A percentile compares a stretch with the other conserved stretches of the same genome.
These are phyloP conservation scores for Epistrophella euchroma DNA, from an alignment of 2,888 invertebrate genomes.

Conservation along the genomic window DNA sequence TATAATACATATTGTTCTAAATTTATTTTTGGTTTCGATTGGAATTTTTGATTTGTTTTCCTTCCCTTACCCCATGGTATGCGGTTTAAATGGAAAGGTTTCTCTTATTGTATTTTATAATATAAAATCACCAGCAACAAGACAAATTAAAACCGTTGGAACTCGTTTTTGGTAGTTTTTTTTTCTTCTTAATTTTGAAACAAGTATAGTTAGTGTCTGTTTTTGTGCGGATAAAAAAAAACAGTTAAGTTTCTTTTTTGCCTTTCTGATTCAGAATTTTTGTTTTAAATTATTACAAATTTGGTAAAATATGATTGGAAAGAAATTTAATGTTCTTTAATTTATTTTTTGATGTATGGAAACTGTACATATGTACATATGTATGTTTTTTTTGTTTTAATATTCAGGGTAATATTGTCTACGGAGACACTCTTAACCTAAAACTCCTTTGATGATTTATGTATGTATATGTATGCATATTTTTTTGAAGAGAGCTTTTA, in stretches of 20 bases:
- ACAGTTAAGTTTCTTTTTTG: constrained; percentile 19
- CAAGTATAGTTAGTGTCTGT: constrained; percentile 10
- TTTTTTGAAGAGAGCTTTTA: neutral
- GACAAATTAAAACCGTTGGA: constrained; percentile 7
- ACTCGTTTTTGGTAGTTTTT: neutral
- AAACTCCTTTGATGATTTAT: neutral
- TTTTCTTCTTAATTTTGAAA: neutral
- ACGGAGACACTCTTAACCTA: neutral
- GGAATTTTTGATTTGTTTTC: constrained; percentile 27
- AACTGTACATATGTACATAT: too few relatives aligned
- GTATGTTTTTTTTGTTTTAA: too few relatives aligned
- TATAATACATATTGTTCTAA: constrained; percentile 41
- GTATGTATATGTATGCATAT: too few relatives aligned
- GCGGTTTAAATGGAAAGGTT: neutral
- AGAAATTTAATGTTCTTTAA: neutral
- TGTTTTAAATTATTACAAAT: neutral
- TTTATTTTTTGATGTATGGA: too few relatives aligned
- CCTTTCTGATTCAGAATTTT: constrained; percentile 22
- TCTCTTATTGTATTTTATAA: neutral
- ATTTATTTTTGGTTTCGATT: constrained; percentile 45
- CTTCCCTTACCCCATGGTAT: neutral
- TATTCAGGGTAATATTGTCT: neutral
- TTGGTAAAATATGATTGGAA: neutral
- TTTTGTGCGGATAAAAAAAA: neutral
- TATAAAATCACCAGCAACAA: neutral